A percentile compares a stretch with the other conserved stretches of the same genome.
These are phyloP conservation scores for Dromaius novaehollandiae DNA, from an alignment of 2,113 vertebrate species.

Conservation along the genomic window DNA sequence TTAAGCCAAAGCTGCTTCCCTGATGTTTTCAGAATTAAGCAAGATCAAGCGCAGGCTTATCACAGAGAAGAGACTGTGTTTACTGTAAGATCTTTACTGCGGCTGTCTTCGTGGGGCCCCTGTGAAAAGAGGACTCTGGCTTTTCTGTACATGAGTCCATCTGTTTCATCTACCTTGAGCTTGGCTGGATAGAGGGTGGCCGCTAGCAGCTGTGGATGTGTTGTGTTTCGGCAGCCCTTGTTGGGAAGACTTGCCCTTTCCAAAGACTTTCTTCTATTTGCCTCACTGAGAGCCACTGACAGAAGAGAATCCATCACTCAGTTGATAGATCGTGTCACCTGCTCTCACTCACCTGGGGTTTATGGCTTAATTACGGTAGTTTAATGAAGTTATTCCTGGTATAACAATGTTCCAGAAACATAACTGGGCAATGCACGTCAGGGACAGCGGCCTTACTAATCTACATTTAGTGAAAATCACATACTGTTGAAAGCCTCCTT, in stretches of 20 bases:
- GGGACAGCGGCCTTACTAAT: not conserved
- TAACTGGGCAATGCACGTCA: not conserved
- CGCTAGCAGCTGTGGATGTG: not conserved
- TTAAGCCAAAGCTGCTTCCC: not conserved
- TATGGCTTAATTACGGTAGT: not conserved
- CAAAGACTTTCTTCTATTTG: not conserved
- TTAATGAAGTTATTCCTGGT: not conserved
- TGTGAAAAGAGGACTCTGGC: not conserved
- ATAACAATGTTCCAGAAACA: not conserved
- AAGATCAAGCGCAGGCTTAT: not conserved
- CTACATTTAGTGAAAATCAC: not conserved
- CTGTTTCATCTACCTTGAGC: not conserved
- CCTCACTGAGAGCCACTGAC: not conserved
- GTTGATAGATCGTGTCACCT: not conserved
- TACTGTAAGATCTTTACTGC: not conserved
- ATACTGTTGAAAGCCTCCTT: not conserved
- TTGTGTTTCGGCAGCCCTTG: not conserved
- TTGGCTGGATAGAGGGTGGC: accelerated
- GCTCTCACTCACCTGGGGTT: not conserved
- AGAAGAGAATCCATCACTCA: not conserved
- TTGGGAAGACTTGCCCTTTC: not conserved
- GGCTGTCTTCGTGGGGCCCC: not conserved
- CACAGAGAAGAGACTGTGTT: not conserved
- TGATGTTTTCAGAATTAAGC: not conserved
- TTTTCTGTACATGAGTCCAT: not conserved